phyloP scores from a whole-genome alignment of 1,140 invertebrate genomes.

The Hydropsyche tenuis region DNA sequence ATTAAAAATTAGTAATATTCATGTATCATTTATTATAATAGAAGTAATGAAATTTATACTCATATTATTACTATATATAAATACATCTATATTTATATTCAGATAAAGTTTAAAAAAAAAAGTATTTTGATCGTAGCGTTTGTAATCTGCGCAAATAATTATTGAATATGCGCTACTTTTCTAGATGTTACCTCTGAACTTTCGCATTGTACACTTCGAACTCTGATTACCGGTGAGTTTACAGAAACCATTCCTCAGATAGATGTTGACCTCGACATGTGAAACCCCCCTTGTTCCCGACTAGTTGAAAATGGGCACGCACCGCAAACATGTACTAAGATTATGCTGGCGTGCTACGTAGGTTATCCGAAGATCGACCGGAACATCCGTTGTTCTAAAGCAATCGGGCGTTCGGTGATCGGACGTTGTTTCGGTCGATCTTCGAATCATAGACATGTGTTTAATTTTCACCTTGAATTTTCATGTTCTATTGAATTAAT shows the following conservation, averaged over 20 bases:
- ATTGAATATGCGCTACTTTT: constrained; percentile 38
- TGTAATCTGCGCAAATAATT: constrained; percentile 45
- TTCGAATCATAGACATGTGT: constrained; percentile 18
- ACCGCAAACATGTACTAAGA: not conserved
- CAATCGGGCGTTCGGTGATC: not conserved
- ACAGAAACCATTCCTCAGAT: not conserved
- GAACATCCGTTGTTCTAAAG: not conserved
- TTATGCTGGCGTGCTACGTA: constrained; percentile 9
- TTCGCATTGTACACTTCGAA: not conserved
- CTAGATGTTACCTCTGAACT: constrained; percentile 33
- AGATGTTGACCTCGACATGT: constrained; percentile 4
- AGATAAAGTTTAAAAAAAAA: constrained; percentile 47
- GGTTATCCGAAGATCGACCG: not conserved
- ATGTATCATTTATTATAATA: constrained; percentile 44
- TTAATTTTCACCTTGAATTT: constrained; percentile 25
- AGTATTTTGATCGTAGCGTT: constrained; percentile 50
- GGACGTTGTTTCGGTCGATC: not conserved
- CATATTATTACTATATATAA: constrained; percentile 47
- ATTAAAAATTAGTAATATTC: constrained; percentile 44
- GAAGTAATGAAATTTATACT: constrained; percentile 42
- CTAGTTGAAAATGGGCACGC: not conserved
- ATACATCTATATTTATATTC: constrained; percentile 51
- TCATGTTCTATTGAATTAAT: constrained; percentile 41
- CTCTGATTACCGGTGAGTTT: no score
- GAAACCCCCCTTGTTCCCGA: not conserved